phyloP scores from a whole-genome alignment of 1,140 invertebrate species.

The Andricus grossulariae region DNA sequence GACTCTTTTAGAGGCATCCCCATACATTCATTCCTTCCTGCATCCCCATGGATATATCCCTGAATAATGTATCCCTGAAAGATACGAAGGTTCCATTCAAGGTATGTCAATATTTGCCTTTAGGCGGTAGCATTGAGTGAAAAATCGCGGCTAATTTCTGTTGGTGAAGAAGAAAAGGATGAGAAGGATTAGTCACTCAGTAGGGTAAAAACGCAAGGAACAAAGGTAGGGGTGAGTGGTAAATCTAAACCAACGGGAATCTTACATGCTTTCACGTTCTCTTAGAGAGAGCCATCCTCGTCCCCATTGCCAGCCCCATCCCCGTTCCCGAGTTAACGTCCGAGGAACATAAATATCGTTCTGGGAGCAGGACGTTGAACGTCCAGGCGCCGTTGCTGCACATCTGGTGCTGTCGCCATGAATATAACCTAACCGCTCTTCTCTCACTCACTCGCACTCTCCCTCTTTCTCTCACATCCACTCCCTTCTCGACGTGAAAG shows the following conservation, averaged over 20 bases:
- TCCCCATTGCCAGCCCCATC: background rate
- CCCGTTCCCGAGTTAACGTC: constrained; percentile 50
- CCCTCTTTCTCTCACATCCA: constrained; percentile 42
- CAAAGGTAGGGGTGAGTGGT: background rate
- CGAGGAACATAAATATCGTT: constrained; percentile 57
- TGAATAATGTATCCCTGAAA: no score
- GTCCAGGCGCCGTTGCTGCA: constrained; percentile 56
- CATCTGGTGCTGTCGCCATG: constrained; percentile 58
- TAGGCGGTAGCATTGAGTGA: constrained; percentile 33
- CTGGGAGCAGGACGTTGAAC: constrained; percentile 64
- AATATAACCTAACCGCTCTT: constrained; percentile 49
- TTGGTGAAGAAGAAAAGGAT: constrained; percentile 25
- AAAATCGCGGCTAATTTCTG: constrained; percentile 13
- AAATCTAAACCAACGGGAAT: background rate
- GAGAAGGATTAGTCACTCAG: constrained; percentile 35
- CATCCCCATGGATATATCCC: no score
- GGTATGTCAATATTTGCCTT: constrained; percentile 26
- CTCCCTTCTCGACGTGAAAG: constrained; percentile 43
- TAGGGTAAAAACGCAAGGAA: constrained; percentile 19
- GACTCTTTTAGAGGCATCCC: no score
- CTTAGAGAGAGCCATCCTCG: background rate
- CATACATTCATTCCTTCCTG: no score
- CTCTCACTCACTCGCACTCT: constrained; percentile 33
- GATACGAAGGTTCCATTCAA: background rate
- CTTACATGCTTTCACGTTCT: constrained; percentile 11